Conservation (phyloP, 2,113 vertebrate genomes). For the Eidolon helvum region DNA sequence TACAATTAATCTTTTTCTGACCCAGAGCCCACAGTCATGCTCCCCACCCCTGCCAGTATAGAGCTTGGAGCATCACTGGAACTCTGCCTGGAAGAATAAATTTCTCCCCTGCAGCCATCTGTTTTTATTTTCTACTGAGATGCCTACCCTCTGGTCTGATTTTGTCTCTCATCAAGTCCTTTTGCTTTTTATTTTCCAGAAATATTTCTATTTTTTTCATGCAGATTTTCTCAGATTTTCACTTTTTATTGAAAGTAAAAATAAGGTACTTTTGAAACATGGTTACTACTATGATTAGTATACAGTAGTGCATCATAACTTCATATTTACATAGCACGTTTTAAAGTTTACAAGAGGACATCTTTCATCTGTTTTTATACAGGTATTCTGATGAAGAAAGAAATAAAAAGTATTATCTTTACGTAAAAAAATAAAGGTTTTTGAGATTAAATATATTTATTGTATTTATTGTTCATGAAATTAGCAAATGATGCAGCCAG, state of each 20-base stretch:
- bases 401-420: background rate
- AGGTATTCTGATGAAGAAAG: background rate
- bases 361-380: background rate
- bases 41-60: background rate
- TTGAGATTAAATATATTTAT: background rate
- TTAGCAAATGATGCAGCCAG: background rate
- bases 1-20: background rate
- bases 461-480: background rate
- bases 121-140: background rate
- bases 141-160: background rate
- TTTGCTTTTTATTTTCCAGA: background rate
- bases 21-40: background rate
- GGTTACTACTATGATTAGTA: background rate
- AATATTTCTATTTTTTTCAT: background rate
- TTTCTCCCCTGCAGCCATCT: background rate
- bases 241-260: conserved; percentile 18
- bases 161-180: background rate
- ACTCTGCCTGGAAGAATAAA: background rate
- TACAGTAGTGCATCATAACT: background rate
- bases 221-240: background rate
- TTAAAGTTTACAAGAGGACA: background rate
- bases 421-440: background rate
- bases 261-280: background rate
- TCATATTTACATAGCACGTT: background rate
- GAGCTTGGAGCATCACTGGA: background rate